These are phyloP conservation scores for Mesocricetus auratus DNA, from an alignment of 2,113 vertebrate genomes.

Conservation along the genomic window DNA sequence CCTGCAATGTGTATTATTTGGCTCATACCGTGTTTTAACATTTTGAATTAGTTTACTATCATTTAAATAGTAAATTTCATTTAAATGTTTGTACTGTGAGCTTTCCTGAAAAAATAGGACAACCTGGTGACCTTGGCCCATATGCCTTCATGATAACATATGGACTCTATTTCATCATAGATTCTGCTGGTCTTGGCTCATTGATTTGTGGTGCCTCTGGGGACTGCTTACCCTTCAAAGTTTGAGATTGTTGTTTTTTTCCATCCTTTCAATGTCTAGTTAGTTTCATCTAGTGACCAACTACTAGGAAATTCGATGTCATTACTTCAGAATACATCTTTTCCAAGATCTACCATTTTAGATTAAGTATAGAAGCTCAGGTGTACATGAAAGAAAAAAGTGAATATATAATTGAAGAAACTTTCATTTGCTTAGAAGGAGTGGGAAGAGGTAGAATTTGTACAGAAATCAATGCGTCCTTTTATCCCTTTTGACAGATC, in stretches of 20 bases:
- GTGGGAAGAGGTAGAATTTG: background rate
- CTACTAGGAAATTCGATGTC: background rate
- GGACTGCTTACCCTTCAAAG: background rate
- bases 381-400: background rate
- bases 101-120: background rate
- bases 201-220: background rate
- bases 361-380: background rate
- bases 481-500: background rate
- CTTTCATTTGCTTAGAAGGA: background rate
- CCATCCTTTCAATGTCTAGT: background rate
- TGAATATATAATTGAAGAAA: background rate
- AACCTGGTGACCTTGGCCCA: background rate
- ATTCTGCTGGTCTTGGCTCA: background rate
- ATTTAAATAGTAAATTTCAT: slow-evolving; percentile 14
- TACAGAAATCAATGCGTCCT: background rate
- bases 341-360: background rate
- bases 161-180: background rate
- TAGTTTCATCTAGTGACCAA: background rate
- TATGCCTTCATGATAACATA: background rate
- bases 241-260: background rate
- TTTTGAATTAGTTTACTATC: slow-evolving; percentile 6
- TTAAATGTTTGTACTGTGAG: background rate
- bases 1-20: slow-evolving; percentile 29
- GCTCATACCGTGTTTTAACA: background rate
- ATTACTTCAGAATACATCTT: background rate